phyloP scores from a whole-genome alignment of 2,888 invertebrate species.

The Chrysina gloriosa region DNA sequence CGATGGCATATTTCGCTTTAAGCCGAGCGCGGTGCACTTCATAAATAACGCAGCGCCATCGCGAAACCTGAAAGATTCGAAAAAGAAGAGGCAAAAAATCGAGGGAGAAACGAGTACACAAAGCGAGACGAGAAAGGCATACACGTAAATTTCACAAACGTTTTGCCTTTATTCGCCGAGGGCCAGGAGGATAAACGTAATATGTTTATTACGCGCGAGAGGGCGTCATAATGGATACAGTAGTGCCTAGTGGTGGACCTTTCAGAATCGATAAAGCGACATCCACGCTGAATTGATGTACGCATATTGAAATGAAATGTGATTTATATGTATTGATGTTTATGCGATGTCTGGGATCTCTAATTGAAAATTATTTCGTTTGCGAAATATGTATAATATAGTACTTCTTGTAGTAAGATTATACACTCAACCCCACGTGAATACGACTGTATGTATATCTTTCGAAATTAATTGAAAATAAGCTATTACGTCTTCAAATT shows the following conservation, averaged over 20 bases:
- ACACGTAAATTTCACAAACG: not conserved
- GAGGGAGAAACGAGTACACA: no score
- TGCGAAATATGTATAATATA: no score
- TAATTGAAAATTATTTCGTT: slow-evolving; percentile 7
- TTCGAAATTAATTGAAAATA: no score
- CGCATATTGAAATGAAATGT: slow-evolving; percentile 32
- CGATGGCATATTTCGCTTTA: not conserved
- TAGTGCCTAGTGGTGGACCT: not conserved
- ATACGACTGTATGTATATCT: no score
- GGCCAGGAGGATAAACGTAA: slow-evolving; percentile 12
- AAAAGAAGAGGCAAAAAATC: no score
- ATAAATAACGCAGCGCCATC: no score
- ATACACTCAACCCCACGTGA: no score
- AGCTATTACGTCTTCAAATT: no score
- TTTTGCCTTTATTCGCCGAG: slow-evolving; percentile 1
- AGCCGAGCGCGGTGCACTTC: not conserved
- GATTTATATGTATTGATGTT: slow-evolving; percentile 15
- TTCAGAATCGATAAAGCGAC: slow-evolving; percentile 22
- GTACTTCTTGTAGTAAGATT: no score
- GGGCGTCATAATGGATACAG: slow-evolving; percentile 28
- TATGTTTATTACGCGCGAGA: slow-evolving; percentile 27
- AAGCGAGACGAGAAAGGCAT: no score
- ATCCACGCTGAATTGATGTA: slow-evolving; percentile 25
- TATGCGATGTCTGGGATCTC: not conserved
- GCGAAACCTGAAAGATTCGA: no score